Base-by-base conservation (phyloP, 2,797 vertebrate species). In the Sparus aurata region DNA sequence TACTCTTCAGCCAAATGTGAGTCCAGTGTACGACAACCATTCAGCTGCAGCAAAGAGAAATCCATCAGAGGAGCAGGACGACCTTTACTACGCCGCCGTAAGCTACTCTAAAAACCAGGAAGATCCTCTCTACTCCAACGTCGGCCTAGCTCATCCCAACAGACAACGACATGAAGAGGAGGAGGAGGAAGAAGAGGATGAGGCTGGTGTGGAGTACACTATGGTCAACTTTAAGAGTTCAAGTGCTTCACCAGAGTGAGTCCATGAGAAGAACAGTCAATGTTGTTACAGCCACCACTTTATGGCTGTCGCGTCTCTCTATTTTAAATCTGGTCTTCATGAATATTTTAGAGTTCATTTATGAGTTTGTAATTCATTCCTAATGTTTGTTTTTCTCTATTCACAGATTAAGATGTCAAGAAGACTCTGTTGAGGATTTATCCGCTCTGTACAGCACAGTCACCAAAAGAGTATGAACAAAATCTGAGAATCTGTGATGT, bases 371-470 rank as follows among this genome's bases (percentile, higher is more conserved):
- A 12, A 45, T 20, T 45, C 34, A 54, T 4, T 16, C 9, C 38
- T 38, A 38, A 12, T 3, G 15, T 41, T 1, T 27, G 1, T 53
- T 22, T 52, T 30, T 47, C 59, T 38, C 38, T 25, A 34, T 17
- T 25, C 38, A 41, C 76, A 79, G 76, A 45, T 43, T n/a, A 20
- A 54, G 3, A 55, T 0, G 0, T 27, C 22, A 25, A 20, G 12
- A 43, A 0, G 41, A 11, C 38, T 38, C 15, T 20, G n/a, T 0
- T 7, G 38, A 70, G 13, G 57, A 72, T 62, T 3, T 16, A 30
- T 71, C 5, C 57, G 8, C 3, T 9, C 7, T 81, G 8, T 81
- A 81, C 73, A 76, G 73, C 63, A 62, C 22, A 17, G 34, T 76
- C 50, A 2, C 0, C 7, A 67, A 50, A 49, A 63, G 25, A 69